phyloP scores from a whole-genome alignment of 2,888 invertebrate species.

The Tenthredo livida region DNA sequence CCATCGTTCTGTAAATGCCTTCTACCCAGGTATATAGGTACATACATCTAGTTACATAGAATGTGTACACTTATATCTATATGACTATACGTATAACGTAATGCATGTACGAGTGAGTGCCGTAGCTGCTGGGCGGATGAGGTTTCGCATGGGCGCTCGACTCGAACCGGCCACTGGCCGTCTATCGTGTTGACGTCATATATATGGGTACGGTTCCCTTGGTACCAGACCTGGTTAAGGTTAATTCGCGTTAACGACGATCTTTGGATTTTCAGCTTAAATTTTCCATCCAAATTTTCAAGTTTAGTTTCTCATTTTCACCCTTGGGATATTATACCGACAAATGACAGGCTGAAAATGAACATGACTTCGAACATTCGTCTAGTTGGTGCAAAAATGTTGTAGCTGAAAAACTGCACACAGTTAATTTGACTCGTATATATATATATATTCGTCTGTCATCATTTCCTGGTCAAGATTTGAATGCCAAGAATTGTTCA shows the following conservation, averaged over 20 bases:
- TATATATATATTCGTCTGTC: too few species aligned
- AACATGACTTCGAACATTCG: too few species aligned
- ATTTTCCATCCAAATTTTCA: not conserved
- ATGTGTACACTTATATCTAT: not conserved
- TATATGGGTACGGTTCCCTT: constrained; percentile 72
- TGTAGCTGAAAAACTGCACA: not conserved
- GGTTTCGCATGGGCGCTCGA: constrained; percentile 76
- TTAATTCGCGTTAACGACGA: not conserved
- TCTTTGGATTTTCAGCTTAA: not conserved
- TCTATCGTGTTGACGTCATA: constrained; percentile 73
- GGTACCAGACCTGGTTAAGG: constrained; percentile 4
- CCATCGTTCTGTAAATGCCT: constrained; percentile 10
- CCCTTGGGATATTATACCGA: too few species aligned
- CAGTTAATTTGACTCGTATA: too few species aligned
- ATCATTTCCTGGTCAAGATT: not conserved
- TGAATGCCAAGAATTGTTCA: not conserved
- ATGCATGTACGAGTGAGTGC: constrained; percentile 52
- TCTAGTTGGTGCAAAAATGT: not conserved
- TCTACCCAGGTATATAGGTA: not conserved
- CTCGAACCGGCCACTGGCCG: constrained; percentile 72
- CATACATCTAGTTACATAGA: not conserved
- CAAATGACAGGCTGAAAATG: too few species aligned
- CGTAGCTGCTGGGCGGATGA: constrained; percentile 69
- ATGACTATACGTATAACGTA: not conserved
- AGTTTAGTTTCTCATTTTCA: not conserved